These are phyloP conservation scores for Epizoanthus illoricatus DNA, from an alignment of 92 coral and sea anemone species.

Conservation along the genomic window DNA sequence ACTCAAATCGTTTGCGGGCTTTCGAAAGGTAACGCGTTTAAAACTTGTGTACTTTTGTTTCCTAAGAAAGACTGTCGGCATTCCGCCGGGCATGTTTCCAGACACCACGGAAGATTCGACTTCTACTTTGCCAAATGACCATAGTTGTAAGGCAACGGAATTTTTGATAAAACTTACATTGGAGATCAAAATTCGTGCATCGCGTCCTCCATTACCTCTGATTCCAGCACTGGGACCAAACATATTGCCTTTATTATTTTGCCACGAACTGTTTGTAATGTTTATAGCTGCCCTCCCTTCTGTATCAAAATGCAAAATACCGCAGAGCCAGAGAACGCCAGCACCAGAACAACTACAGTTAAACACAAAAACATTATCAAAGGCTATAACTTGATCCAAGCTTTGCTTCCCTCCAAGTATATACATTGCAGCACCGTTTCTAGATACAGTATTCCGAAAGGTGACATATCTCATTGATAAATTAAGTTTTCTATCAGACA, in stretches of 20 bases:
- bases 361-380: conserved; percentile 14
- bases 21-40: conserved; percentile 3
- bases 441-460: not conserved
- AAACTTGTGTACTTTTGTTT: not conserved
- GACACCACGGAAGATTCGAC: not conserved
- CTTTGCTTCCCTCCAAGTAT: not conserved
- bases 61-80: not conserved
- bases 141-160: not conserved
- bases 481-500: not conserved
- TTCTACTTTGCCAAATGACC: conserved; percentile 14
- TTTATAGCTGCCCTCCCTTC: not conserved
- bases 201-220: not conserved
- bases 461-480: not conserved
- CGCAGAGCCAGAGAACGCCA: not conserved
- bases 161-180: not conserved
- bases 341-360: conserved; percentile 8
- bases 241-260: not conserved
- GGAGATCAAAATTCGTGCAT: not conserved
- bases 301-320: not conserved
- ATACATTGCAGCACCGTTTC: conserved; percentile 10
- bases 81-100: not conserved
- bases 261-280: not conserved
- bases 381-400: not conserved
- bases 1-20: not conserved
- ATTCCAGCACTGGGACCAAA: too few species aligned